Percentiles rank a stretch among this genome's conserved stretches.
Evolutionary conservation across 2,797 vertebrate genomes (phyloP).

Genomic region (Sardinella longiceps): DNA sequence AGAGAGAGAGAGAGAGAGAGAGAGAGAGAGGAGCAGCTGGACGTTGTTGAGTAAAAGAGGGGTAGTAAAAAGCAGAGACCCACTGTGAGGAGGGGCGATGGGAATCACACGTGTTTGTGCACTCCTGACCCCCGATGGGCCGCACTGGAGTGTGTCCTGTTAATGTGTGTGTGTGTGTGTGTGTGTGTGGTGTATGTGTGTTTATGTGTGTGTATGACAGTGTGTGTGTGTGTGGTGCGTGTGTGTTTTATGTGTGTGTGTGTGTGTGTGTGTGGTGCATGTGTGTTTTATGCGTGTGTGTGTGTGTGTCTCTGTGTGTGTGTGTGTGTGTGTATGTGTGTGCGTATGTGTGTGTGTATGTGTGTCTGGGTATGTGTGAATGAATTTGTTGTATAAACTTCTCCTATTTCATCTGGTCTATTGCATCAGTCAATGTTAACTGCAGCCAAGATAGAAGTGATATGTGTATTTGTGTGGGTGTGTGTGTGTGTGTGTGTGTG

Average conservation of each 20-base stretch:
- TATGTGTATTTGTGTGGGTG: neutral
- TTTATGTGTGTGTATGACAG: neutral
- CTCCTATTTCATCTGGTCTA: neutral
- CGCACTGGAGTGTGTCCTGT: slow-evolving; percentile 16
- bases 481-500: neutral
- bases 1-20: neutral
- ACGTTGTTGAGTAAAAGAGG: slow-evolving; percentile 30
- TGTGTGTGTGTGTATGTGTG: slow-evolving; percentile 15
- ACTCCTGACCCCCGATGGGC: slow-evolving; percentile 31
- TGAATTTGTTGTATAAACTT: slow-evolving; percentile 18
- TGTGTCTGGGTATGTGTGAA: slow-evolving; percentile 28
- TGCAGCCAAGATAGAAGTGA: neutral
- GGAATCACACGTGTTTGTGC: slow-evolving; percentile 49
- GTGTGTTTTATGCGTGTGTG: too few species aligned
- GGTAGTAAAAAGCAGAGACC: slow-evolving; percentile 48
- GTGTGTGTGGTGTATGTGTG: slow-evolving; percentile 10
- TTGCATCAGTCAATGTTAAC: neutral
- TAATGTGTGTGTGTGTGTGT: slow-evolving; percentile 27
- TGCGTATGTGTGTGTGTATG: neutral
- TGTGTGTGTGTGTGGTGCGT: slow-evolving; percentile 1
- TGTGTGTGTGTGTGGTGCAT: slow-evolving; percentile 25
- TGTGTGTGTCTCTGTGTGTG: slow-evolving; percentile 23
- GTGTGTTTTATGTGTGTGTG: slow-evolving; percentile 14
- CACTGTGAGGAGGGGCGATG: slow-evolving; percentile 38
- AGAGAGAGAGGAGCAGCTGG: slow-evolving; percentile 12